phyloP scores from a whole-genome alignment of 2,888 invertebrate genomes.

The Asteroscopus sphinx region DNA sequence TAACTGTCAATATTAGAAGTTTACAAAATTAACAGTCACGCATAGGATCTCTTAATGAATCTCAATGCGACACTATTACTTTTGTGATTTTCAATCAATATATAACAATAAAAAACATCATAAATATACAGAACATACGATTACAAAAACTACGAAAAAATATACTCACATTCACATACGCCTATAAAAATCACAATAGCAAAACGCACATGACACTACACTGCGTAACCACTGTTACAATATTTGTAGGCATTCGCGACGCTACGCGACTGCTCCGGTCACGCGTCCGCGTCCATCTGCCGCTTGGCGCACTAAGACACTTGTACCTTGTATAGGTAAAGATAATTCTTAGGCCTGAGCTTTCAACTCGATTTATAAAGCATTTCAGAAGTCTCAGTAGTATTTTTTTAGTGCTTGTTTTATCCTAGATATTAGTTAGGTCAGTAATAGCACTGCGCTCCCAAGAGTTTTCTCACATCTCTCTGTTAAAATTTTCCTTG shows the following conservation, averaged over 20 bases:
- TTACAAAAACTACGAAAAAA: neutral
- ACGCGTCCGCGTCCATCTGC: slow-evolving; percentile 59
- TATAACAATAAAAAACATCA: neutral
- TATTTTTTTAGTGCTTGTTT: neutral
- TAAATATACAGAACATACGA: neutral
- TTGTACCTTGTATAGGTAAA: slow-evolving; percentile 41
- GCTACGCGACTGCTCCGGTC: slow-evolving; percentile 54
- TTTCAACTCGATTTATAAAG: slow-evolving; percentile 16
- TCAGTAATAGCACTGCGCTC: neutral
- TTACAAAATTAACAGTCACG: too few species aligned
- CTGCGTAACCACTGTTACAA: slow-evolving; percentile 56
- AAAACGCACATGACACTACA: slow-evolving; percentile 59
- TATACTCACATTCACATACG: slow-evolving; percentile 50
- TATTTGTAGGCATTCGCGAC: slow-evolving; percentile 47
- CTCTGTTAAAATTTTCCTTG: too few species aligned
- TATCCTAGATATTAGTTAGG: neutral
- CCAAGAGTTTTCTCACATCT: too few species aligned
- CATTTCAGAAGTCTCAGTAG: slow-evolving; percentile 4
- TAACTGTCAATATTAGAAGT: too few species aligned
- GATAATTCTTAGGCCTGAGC: slow-evolving; percentile 39
- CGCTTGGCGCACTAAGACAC: slow-evolving; percentile 35
- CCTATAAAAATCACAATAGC: slow-evolving; percentile 57
- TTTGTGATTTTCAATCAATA: neutral
- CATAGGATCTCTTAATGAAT: too few species aligned
- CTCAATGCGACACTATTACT: too few species aligned